Evolutionary conservation across 2,888 invertebrate species (phyloP).

Genomic region (Morpho achilles): DNA sequence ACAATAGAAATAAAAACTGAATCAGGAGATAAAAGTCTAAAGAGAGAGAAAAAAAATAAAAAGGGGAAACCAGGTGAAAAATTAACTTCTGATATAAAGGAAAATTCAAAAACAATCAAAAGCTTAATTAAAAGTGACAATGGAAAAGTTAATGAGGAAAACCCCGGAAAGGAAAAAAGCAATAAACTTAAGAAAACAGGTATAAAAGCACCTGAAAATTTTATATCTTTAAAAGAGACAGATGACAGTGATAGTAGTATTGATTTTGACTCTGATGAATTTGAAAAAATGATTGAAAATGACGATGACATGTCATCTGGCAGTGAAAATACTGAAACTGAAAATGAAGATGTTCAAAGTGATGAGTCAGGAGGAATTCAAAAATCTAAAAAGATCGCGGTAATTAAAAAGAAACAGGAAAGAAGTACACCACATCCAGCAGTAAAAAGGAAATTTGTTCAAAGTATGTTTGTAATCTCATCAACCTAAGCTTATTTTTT

Average conservation of each 20-base stretch:
- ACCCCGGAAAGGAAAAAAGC: neutral
- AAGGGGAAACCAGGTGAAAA: slow-evolving; percentile 37
- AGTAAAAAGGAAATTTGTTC: slow-evolving; percentile 23
- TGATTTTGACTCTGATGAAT: slow-evolving; percentile 65
- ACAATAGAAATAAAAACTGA: slow-evolving; percentile 20
- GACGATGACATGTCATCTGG: slow-evolving; percentile 36
- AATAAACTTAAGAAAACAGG: slow-evolving; percentile 43
- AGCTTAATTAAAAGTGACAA: slow-evolving; percentile 21
- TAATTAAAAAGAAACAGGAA: slow-evolving; percentile 11
- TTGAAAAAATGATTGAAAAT: slow-evolving; percentile 49
- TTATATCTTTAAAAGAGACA: slow-evolving; percentile 45
- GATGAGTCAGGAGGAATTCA: neutral
- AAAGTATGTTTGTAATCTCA: slow-evolving; percentile 17
- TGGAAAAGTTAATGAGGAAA: neutral
- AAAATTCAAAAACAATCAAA: slow-evolving; percentile 1
- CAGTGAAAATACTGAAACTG: slow-evolving; percentile 31
- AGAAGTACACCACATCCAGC: slow-evolving; percentile 9
- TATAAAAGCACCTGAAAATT: slow-evolving; percentile 47
- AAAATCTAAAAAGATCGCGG: neutral
- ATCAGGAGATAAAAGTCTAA: slow-evolving; percentile 14
- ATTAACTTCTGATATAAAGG: neutral
- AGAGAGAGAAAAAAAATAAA: slow-evolving; percentile 35
- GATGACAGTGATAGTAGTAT: slow-evolving; percentile 47
- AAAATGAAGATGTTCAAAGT: slow-evolving; percentile 14
- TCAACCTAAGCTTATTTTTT: no score